A percentile compares a stretch with the other conserved stretches of the same genome.
phyloP scores from a whole-genome alignment of 23 tunicate genomes.

The Botrylloides violaceus region DNA sequence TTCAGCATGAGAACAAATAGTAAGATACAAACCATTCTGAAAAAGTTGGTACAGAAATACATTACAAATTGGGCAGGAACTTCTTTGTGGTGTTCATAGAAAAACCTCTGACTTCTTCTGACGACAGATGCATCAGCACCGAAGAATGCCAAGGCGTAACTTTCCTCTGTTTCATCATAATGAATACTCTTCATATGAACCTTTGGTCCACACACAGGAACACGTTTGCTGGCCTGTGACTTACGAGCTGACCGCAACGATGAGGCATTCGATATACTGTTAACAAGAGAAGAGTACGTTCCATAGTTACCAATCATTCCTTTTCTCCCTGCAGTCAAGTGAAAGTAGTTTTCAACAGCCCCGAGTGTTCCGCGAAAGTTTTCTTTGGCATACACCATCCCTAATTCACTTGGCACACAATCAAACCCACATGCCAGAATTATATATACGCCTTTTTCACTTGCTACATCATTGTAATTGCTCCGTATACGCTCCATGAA shows the following conservation, averaged over 20 bases:
- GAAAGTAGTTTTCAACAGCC: constrained; percentile 48
- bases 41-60: constrained; percentile 33
- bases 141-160: constrained; percentile 62
- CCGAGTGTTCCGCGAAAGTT: constrained; percentile 52
- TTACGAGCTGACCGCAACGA: constrained; percentile 34
- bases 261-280: constrained; percentile 36
- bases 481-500: constrained; percentile 71
- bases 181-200: constrained; percentile 34
- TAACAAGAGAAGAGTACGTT: constrained; percentile 83
- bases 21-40: neutral
- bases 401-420: constrained; percentile 85
- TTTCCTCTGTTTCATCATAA: constrained; percentile 6
- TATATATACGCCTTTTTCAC: constrained; percentile 39
- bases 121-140: constrained; percentile 89
- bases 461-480: constrained; percentile 76
- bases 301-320: constrained; percentile 59
- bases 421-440: constrained; percentile 97
- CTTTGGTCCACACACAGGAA: constrained; percentile 66
- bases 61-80: constrained; percentile 72
- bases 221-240: constrained; percentile 17
- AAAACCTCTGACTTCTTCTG: constrained; percentile 53
- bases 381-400: constrained; percentile 41
- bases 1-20: constrained; percentile 48
- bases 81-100: constrained; percentile 31
- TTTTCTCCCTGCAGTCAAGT: constrained; percentile 32